Evolutionary conservation across 92 coral and sea anemone species (phyloP), one percentile per base, ranked within the genome.

Genomic region (Blastomussa wellsi): DNA sequence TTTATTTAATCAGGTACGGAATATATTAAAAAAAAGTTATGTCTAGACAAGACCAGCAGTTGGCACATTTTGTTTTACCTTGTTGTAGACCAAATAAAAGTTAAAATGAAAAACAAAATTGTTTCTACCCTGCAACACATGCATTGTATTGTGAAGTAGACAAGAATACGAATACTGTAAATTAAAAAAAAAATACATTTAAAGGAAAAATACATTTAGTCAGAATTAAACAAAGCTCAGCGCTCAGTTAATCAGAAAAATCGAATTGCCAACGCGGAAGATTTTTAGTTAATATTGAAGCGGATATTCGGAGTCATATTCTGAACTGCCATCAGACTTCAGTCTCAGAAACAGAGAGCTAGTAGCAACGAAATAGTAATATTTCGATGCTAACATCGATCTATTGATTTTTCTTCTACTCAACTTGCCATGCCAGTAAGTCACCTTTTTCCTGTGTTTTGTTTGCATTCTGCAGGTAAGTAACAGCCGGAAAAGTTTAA

Each of bases 41-140:
- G 81, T 77, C 81, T 53, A 76, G 79, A 76, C 79, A 76, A 29
- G 42, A 76, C 33, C 38, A 70, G 75, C 75, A 70, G 42, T 36
- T 37, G 75, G 75, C n/a, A 11, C 1, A 36, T 7, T 35, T 70
- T 37, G 17, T 17, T 4, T 31, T 17, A 62, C 15, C 5, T 33
- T 35, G 26, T 57, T 1, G 35, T 9, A 51, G 57, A 62, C 75
- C 3, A 37, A 33, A 24, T 70, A 1, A 33, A 70, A 70, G 12
- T 1, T 1, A 35, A 70, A 19, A 35, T 37, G 47, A 8, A 36
- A 22, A 70, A 70, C 19, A 37, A 17, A 20, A 17, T 4, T 1
- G 44, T 5, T n/a, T 37, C 17, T 37, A 28, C 24, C 28, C 13
- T 70, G 24, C 74, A 33, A 35, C n/a, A n/a, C n/a, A n/a, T n/a